Evolutionary conservation across 1,140 invertebrate genomes (phyloP).

Genomic region (Prorops nasuta): DNA sequence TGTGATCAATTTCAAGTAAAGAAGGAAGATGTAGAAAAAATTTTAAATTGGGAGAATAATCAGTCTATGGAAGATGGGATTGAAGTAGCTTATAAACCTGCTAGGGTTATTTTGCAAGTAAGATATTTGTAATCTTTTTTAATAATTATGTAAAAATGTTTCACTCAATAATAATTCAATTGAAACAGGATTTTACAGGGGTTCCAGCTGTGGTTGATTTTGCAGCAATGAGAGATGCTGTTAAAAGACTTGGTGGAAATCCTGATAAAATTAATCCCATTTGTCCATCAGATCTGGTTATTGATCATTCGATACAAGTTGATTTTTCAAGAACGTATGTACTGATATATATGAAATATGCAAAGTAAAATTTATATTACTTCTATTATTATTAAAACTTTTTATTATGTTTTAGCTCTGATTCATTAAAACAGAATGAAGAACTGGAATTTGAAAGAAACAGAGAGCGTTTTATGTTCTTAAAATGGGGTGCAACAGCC

Average conservation of each 20-base stretch:
- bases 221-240: slow-evolving; percentile 97
- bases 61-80: slow-evolving; percentile 69
- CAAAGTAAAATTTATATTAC: neutral
- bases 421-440: slow-evolving; percentile 91
- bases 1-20: slow-evolving; percentile 94
- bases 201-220: slow-evolving; percentile 98
- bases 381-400: slow-evolving; percentile 6
- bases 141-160: neutral
- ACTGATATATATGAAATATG: neutral
- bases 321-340: slow-evolving; percentile 85
- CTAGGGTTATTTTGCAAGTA: slow-evolving; percentile 92
- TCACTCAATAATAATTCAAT: neutral
- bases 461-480: slow-evolving; percentile 91
- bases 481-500: slow-evolving; percentile 97
- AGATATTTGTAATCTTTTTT: slow-evolving; percentile 1
- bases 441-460: slow-evolving; percentile 95
- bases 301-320: slow-evolving; percentile 98
- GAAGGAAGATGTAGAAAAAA: slow-evolving; percentile 83
- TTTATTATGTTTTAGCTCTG: slow-evolving; percentile 63
- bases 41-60: slow-evolving; percentile 86
- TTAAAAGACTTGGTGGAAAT: slow-evolving; percentile 81
- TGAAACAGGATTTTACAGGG: slow-evolving; percentile 84
- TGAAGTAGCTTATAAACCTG: slow-evolving; percentile 96
- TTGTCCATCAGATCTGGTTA: slow-evolving; percentile 95
- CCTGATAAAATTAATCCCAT: slow-evolving; percentile 95